Evolutionary conservation across 2,113 vertebrate species (phyloP), one percentile per base, ranked within the genome.

Genomic region (Sturnira hondurensis): DNA sequence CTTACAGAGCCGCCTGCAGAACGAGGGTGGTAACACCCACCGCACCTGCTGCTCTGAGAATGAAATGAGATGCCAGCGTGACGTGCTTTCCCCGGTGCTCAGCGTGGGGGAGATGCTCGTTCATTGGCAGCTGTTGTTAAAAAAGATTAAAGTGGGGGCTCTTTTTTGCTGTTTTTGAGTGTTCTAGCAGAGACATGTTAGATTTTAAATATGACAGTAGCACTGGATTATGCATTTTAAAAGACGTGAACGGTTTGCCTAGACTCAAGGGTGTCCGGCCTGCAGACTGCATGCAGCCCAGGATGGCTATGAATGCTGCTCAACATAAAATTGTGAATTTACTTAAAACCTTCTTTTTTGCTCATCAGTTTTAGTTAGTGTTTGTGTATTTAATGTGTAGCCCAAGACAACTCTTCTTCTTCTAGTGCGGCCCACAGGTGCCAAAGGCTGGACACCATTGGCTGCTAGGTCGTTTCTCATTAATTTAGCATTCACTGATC

Each of bases 41-140:
- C 12, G 19, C 26, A 20, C 22, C 11, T 3, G 15, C 16, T 47
- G 14, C 74, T 56, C 3, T 58, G 73, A 83, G 76, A n/a, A 80
- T 26, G 5, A 5, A 19, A 13, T 4, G 91, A 61, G 41, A 61
- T 2, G 6, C 63, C 38, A 1, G 22, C 31, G 31, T 10, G 1
- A 28, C 0, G 0, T 36, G 56, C 56, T n/a, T 43, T 45, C 5
- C 38, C 20, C 24, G 13, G 8, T 14, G 56, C 28, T 2, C 3
- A 38, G 20, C 36, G 0, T 61, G 31, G 45, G 68, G 28, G 24
- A 68, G 50, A 38, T 63, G 33, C 20, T 74, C 22, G 0, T 17
- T 78, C 47, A 20, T 5, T 67, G 28, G 15, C 4, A 70, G 61
- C 74, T 58, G 12, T 52, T 31, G 1, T 65, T 56, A 41, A 43